These are phyloP conservation scores for Gobionotothen gibberifrons DNA, from an alignment of 2,797 vertebrate species.

Conservation along the genomic window DNA sequence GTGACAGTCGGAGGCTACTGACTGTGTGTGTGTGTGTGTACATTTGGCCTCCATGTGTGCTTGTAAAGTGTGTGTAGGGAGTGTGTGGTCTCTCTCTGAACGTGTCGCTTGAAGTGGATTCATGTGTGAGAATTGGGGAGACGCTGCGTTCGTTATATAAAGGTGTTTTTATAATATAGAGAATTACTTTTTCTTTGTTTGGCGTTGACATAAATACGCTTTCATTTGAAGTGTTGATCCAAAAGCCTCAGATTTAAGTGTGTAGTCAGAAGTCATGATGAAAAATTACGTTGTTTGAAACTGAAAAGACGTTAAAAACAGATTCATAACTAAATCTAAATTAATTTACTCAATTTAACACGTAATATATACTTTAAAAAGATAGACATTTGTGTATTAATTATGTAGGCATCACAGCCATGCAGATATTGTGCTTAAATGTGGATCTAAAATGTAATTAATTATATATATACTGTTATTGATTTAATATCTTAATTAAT, in stretches of 20 bases:
- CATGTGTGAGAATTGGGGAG: constrained; percentile 47
- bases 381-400: no score
- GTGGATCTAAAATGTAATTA: neutral
- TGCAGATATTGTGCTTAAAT: neutral
- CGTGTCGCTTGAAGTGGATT: constrained; percentile 55
- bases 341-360: neutral
- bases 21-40: constrained; percentile 18
- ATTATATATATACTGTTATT: neutral
- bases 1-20: constrained; percentile 34
- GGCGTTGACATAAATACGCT: neutral
- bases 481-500: no score
- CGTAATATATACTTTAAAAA: no score
- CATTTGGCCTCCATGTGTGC: constrained; percentile 81
- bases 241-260: neutral
- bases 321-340: neutral
- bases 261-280: no score
- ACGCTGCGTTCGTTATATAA: no score
- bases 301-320: neutral
- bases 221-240: rapidly evolving
- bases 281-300: neutral
- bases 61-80: constrained; percentile 52
- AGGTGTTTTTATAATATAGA: neutral
- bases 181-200: neutral
- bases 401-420: neutral
- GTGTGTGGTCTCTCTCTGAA: constrained; percentile 56